Evolutionary conservation across 2,113 vertebrate genomes (phyloP).

Genomic region (Apodemus speciosus): DNA sequence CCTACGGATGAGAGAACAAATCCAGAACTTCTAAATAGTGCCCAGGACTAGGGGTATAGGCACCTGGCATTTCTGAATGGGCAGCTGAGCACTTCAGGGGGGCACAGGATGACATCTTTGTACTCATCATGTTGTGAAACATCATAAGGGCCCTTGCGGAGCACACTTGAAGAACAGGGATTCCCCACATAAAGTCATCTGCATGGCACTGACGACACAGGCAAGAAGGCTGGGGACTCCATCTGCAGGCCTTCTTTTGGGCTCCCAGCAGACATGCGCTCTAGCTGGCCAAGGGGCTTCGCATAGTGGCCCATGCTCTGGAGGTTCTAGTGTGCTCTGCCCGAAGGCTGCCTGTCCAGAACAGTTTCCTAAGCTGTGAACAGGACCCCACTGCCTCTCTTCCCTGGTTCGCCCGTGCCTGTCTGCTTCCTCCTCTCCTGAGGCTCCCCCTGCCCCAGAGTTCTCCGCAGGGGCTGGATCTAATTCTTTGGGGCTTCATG

Average conservation of each 20-base stretch:
- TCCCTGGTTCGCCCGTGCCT: background rate
- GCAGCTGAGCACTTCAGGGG: background rate
- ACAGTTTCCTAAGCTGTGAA: background rate
- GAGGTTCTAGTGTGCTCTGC: slow-evolving; percentile 40
- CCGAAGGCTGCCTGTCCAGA: slow-evolving; percentile 19
- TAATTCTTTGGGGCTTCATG: background rate
- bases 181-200: background rate
- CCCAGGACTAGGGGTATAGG: background rate
- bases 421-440: background rate
- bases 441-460: background rate
- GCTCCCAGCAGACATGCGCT: background rate
- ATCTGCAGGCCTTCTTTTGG: background rate
- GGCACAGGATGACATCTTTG: background rate
- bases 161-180: background rate
- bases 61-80: background rate
- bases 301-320: background rate
- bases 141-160: background rate
- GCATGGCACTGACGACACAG: background rate
- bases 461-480: background rate
- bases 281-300: slow-evolving; percentile 60
- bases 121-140: background rate
- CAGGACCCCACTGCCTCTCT: background rate
- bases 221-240: background rate
- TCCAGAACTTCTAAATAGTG: background rate
- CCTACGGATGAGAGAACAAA: slow-evolving; percentile 35